Conservation (phyloP, 2,113 vertebrate genomes). For the Trochalopteron elliotii region DNA sequence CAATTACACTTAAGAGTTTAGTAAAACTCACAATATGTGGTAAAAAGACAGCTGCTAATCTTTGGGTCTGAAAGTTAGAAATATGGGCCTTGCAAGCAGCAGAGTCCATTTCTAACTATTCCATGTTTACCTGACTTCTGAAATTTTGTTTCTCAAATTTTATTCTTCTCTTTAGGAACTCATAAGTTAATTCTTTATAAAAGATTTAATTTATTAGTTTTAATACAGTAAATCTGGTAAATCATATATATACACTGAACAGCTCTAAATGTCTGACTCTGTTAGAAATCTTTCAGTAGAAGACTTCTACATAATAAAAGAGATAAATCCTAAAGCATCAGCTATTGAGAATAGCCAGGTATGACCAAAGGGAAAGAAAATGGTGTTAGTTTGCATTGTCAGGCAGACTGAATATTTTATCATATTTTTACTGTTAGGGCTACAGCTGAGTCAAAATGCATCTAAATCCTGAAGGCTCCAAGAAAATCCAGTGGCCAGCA, state of each 20-base stretch:
- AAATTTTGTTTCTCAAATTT: neutral
- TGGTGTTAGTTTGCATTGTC: neutral
- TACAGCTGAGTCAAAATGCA: neutral
- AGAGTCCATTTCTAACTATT: neutral
- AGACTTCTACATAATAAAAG: neutral
- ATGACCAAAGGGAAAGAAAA: neutral
- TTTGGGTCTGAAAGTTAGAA: neutral
- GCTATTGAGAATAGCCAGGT: neutral
- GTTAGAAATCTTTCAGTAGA: neutral
- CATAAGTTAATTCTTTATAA: neutral
- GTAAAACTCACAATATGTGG: neutral
- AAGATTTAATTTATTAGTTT: neutral
- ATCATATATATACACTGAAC: neutral
- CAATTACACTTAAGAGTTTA: neutral
- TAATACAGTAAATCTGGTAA: neutral
- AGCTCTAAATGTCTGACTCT: neutral
- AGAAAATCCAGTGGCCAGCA: neutral
- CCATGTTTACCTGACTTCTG: neutral
- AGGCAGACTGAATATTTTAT: neutral
- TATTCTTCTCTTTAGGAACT: neutral
- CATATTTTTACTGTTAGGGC: neutral
- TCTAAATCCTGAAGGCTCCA: neutral
- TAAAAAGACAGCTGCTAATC: neutral
- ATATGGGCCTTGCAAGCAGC: neutral
- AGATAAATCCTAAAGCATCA: neutral